Percentiles rank a stretch among this genome's conserved stretches.
These are phyloP conservation scores for Neosilurus mollespiculum DNA, from an alignment of 2,797 vertebrate genomes.

Conservation along the genomic window DNA sequence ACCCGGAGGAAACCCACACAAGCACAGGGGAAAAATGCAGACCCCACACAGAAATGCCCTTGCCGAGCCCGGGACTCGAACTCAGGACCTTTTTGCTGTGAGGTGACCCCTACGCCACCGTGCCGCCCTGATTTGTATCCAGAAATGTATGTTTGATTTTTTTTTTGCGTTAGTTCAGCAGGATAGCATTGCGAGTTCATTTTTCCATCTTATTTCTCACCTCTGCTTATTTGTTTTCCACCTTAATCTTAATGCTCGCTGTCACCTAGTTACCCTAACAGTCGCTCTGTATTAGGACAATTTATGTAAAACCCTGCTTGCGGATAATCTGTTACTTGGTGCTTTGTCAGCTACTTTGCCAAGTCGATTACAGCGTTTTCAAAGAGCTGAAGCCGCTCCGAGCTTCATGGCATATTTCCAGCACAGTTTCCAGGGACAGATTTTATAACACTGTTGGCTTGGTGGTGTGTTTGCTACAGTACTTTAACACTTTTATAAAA, in stretches of 20 bases:
- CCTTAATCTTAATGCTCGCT: neutral
- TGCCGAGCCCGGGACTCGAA: too few relatives aligned
- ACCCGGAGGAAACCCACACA: too few relatives aligned
- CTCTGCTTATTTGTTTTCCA: too few relatives aligned
- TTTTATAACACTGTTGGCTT: constrained; percentile 1
- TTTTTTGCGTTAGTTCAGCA: neutral
- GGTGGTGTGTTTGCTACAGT: constrained; percentile 9
- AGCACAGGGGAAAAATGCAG: too few relatives aligned
- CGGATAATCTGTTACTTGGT: constrained; percentile 46
- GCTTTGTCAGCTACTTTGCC: constrained; percentile 39
- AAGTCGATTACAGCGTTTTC: constrained; percentile 33
- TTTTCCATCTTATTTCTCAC: neutral
- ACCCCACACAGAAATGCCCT: too few relatives aligned
- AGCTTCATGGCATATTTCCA: neutral
- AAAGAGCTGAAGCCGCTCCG: neutral
- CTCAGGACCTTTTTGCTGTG: too few relatives aligned
- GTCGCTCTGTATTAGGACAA: neutral
- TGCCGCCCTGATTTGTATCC: neutral
- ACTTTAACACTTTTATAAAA: neutral
- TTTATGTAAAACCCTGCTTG: constrained; percentile 1
- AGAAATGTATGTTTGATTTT: neutral
- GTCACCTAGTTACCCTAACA: neutral
- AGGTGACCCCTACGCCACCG: too few relatives aligned
- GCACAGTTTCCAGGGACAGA: neutral
- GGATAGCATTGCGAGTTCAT: neutral